Percentiles rank a stretch among this genome's conserved stretches.
phyloP scores from a whole-genome alignment of 2,113 vertebrate species.

The Corythornis madagascariensis region DNA sequence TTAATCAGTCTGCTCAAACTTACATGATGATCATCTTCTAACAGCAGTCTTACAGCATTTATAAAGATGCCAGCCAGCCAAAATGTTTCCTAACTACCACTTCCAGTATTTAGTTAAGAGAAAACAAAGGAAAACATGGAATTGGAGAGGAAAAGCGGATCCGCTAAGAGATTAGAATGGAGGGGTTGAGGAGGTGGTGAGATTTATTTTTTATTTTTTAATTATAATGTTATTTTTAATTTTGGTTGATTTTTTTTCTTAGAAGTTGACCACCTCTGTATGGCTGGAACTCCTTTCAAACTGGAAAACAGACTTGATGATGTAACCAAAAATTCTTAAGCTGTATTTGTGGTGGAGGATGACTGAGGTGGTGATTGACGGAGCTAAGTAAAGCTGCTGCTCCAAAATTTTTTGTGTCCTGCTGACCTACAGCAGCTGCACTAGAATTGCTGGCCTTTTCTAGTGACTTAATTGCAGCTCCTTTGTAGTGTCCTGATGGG shows the following conservation, averaged over 20 bases:
- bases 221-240: background rate
- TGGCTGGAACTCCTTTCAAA: background rate
- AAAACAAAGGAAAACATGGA: background rate
- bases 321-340: background rate
- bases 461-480: background rate
- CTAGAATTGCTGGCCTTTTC: background rate
- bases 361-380: background rate
- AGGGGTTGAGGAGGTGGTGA: background rate
- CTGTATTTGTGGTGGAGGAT: background rate
- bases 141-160: background rate
- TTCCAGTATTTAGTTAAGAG: background rate
- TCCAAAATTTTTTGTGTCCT: background rate
- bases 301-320: background rate
- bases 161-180: background rate
- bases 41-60: background rate
- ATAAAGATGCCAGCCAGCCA: background rate
- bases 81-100: background rate
- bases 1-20: background rate
- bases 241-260: background rate
- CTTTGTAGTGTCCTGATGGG: background rate
- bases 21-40: background rate
- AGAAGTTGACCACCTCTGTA: background rate
- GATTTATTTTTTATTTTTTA: background rate
- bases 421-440: background rate
- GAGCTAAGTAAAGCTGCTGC: background rate